phyloP scores from a whole-genome alignment of 2,113 vertebrate species.

The Bos taurus region ARS-UCD2.0 NC_037332.1:35250001-35250500 shows the following conservation, averaged over 20 bases:
- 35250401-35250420: not conserved
- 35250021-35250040: slow-evolving; percentile 38
- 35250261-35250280: not conserved
- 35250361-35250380: slow-evolving; percentile 32
- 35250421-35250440: not conserved
- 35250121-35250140: slow-evolving; percentile 54
- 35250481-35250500: not conserved
- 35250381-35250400: not conserved
- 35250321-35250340: not conserved
- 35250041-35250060: slow-evolving; percentile 55
- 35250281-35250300: slow-evolving; percentile 21
- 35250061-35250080: slow-evolving; percentile 6
- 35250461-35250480: not conserved
- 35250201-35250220: not conserved
- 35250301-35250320: not conserved
- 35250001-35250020: slow-evolving; percentile 52
- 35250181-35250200: not conserved
- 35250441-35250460: not conserved
- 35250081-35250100: not conserved
- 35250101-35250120: slow-evolving; percentile 41
- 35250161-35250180: slow-evolving; percentile 42
- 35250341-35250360: not conserved
- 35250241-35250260: slow-evolving; percentile 6
- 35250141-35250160: slow-evolving; percentile 17
- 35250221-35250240: slow-evolving; percentile 38